Base-by-base conservation (phyloP, 2,113 vertebrate species). In the Pimephales promelas region DNA sequence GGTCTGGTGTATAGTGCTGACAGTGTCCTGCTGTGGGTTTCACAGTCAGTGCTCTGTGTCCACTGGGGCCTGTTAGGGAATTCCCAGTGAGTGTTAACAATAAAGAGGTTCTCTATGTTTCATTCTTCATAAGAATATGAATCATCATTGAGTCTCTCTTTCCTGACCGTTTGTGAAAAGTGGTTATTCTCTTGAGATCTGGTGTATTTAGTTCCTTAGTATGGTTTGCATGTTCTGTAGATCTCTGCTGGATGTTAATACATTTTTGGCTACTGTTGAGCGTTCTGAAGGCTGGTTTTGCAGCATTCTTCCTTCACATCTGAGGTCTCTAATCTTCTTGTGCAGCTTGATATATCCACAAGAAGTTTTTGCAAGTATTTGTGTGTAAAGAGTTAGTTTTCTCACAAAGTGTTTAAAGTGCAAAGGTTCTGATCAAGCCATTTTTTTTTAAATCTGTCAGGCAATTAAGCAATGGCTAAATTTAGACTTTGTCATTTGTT, bases 11-110 rank as follows among this genome's bases (percentile, higher is more conserved):
- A 24, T 73, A 59, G 56, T 71, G n/a, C 31, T 84, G 72, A 52
- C 73, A 40, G 78, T 83, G 24, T 77, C 72, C 71, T 72, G 82
- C 73, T 86, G 79, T 74, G 74, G 52, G 43, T 20, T 68, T 78
- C 62, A 73, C 57, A 82, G 73, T 74, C 52, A 82, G 52, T 49
- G 45, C 26, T 57, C 59, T 45, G 57, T 79, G 47, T 82, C 81
- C 59, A 28, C 36, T 79, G 79, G 74, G 64, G 47, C 54, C 31
- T n/a, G 26, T 79, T 79, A 66, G 57, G 64, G 47, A 82, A 74
- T n/a, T n/a, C n/a, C n/a, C 74, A 54, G 74, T 49, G 13, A 47
- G 71, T 26, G 77, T 26, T n/a, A 68, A 64, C 56, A 47, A 82
- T 52, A 82, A 61, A 71, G 26, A 73, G 40, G 24, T 40, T 47